Conservation (phyloP, 2,797 vertebrate species). For the Clarias fuscus region DNA sequence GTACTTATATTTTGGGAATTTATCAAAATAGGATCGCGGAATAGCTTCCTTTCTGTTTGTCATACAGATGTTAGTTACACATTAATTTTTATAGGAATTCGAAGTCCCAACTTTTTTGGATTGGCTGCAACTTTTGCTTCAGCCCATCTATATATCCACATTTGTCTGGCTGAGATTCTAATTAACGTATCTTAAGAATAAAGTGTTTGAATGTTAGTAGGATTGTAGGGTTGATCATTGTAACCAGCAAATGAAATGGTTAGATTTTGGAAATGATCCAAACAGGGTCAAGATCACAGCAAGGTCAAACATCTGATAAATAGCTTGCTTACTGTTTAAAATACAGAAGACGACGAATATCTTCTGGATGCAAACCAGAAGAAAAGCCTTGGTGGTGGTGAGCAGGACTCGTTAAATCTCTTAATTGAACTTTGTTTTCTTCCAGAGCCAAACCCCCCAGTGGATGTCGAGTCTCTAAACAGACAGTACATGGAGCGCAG, state of each 20-base stretch:
- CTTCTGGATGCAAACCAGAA: not conserved
- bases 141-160: too few species aligned
- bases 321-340: not conserved
- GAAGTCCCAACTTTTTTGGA: too few species aligned
- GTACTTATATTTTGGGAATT: too few species aligned
- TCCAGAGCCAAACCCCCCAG: slow-evolving; percentile 81
- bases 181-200: not conserved
- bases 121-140: too few species aligned
- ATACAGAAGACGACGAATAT: too few species aligned
- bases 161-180: not conserved
- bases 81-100: too few species aligned
- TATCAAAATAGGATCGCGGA: too few species aligned
- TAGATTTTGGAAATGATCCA: not conserved
- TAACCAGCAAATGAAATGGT: not conserved
- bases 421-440: slow-evolving; percentile 15
- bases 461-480: slow-evolving; percentile 87
- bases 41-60: too few species aligned
- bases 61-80: too few species aligned
- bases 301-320: not conserved
- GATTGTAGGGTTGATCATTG: not conserved
- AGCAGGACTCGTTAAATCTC: not conserved
- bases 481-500: slow-evolving; percentile 88
- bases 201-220: not conserved
- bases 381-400: not conserved
- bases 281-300: not conserved